Conservation (phyloP, 2,888 invertebrate genomes). For the Phasia obesa region DNA sequence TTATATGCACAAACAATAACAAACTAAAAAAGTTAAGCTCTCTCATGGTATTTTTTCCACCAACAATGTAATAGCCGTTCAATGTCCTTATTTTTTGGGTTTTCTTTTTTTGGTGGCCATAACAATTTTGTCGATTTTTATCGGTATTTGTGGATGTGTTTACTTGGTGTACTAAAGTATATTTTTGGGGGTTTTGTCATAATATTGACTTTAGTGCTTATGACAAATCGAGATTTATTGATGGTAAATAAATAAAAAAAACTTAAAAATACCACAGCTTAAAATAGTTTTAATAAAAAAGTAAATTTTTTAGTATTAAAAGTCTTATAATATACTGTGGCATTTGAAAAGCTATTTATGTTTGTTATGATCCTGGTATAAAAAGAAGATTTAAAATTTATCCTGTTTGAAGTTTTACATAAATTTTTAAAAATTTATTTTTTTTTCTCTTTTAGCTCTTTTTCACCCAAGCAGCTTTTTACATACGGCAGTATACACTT, state of each 20-base stretch:
- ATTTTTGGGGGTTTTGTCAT: conserved; percentile 57
- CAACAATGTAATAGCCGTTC: conserved; percentile 27
- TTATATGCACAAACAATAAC: conserved; percentile 61
- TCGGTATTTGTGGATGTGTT: not conserved
- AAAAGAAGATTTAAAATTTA: not conserved
- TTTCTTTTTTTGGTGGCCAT: conserved; percentile 26
- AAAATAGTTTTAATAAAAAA: conserved; percentile 33
- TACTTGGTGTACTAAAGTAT: conserved; percentile 3
- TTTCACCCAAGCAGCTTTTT: too few relatives aligned
- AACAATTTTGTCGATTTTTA: conserved; percentile 24
- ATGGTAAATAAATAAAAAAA: conserved; percentile 20
- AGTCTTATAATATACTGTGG: conserved; percentile 39
- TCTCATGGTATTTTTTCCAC: not conserved
- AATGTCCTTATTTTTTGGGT: conserved; percentile 29
- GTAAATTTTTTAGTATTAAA: not conserved
- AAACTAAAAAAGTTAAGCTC: conserved; percentile 4
- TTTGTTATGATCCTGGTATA: not conserved
- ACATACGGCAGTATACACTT: too few relatives aligned
- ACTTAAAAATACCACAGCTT: conserved; percentile 43
- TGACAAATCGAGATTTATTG: conserved; percentile 71
- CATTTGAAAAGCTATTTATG: conserved; percentile 16
- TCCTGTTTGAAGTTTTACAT: too few relatives aligned
- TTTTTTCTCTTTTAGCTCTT: too few relatives aligned
- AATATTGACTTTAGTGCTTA: conserved; percentile 58
- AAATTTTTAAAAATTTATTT: too few relatives aligned